Percentiles rank a stretch among this genome's conserved stretches.
phyloP scores from a whole-genome alignment of 1,140 invertebrate species.

The Drosophila biarmipes region DNA sequence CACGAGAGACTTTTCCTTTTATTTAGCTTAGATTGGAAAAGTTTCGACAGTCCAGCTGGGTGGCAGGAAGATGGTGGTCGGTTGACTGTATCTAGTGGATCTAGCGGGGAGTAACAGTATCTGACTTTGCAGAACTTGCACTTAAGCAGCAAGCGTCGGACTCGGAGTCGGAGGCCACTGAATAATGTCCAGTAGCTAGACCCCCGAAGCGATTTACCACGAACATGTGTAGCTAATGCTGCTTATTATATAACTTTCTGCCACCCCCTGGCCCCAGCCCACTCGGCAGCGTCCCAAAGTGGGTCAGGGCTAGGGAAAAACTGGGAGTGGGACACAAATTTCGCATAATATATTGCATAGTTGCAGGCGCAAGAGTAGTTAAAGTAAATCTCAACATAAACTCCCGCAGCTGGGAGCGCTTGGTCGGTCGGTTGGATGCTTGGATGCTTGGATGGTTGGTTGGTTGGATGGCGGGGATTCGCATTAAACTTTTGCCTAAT shows the following conservation, averaged over 20 bases:
- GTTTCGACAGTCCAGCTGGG: conserved; percentile 78
- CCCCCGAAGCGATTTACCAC: conserved; percentile 28
- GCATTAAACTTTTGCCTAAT: conserved; percentile 72
- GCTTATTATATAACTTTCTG: conserved; percentile 70
- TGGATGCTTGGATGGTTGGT: neutral
- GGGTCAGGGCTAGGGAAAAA: conserved; percentile 54
- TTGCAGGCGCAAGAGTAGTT: conserved; percentile 75
- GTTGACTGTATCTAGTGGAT: no score
- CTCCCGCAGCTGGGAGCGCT: conserved; percentile 29
- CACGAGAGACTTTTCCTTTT: conserved; percentile 82
- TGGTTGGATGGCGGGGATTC: conserved; percentile 11
- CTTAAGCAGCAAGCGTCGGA: conserved; percentile 66
- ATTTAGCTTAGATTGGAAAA: conserved; percentile 84
- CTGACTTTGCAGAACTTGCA: conserved; percentile 70
- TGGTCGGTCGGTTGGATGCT: neutral
- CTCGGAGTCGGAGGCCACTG: conserved; percentile 11
- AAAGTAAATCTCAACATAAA: conserved; percentile 73
- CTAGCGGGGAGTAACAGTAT: conserved; percentile 12
- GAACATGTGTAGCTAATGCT: conserved; percentile 75
- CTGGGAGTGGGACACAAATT: conserved; percentile 54
- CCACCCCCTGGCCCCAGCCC: neutral
- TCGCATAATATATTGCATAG: conserved; percentile 77
- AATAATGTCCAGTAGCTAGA: conserved; percentile 31
- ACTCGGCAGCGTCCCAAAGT: conserved; percentile 34
- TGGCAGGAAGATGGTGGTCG: neutral